phyloP scores from a whole-genome alignment of 1,140 invertebrate genomes.

The Cylas formicarius region DNA sequence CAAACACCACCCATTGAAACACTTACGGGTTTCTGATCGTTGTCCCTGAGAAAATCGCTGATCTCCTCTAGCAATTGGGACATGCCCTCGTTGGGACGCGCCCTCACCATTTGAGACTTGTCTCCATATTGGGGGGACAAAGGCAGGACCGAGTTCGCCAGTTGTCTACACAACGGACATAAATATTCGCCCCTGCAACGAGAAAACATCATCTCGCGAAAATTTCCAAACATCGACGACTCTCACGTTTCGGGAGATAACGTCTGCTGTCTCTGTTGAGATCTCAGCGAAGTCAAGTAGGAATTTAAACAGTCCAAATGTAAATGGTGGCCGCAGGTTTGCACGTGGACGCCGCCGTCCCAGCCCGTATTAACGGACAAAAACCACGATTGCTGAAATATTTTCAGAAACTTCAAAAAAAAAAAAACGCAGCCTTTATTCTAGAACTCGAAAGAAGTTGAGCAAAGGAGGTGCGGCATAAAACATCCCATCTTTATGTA shows the following conservation, averaged over 20 bases:
- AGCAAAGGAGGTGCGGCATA: no score
- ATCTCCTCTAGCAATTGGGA: constrained; percentile 52
- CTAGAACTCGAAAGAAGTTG: no score
- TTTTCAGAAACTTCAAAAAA: no score
- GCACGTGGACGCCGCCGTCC: constrained; percentile 90
- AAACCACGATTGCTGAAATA: constrained; percentile 65
- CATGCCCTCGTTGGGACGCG: constrained; percentile 47
- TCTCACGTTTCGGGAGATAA: constrained; percentile 61
- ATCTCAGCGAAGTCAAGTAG: constrained; percentile 75
- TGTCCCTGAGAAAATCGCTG: constrained; percentile 59
- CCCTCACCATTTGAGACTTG: constrained; percentile 55
- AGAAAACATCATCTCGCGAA: constrained; percentile 7
- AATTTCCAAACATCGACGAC: no score
- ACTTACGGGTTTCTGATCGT: constrained; percentile 56
- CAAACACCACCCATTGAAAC: constrained; percentile 2
- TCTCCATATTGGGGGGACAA: constrained; percentile 73
- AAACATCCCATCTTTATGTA: no score
- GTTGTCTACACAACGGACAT: constrained; percentile 88
- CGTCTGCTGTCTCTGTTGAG: constrained; percentile 64
- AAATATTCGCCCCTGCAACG: constrained; percentile 74
- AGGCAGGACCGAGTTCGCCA: constrained; percentile 88
- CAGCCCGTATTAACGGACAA: constrained; percentile 81
- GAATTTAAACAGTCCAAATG: constrained; percentile 88
- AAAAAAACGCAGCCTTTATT: no score
- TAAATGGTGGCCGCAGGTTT: constrained; percentile 92